phyloP scores from a whole-genome alignment of 2,113 vertebrate species.

The Illadopsis cleaveri region DNA sequence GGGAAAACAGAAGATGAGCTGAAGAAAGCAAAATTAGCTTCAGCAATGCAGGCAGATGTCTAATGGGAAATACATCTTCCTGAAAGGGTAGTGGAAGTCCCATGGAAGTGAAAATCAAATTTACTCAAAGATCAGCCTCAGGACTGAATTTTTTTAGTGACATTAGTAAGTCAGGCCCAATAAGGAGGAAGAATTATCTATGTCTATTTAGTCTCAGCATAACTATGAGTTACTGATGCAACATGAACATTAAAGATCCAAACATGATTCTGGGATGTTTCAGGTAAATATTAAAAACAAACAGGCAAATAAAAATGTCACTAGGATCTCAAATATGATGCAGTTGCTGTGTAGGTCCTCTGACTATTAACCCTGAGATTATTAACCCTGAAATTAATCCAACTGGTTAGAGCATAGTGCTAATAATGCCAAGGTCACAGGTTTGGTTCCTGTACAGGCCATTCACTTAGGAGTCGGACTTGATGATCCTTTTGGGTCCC shows the following conservation, averaged over 20 bases:
- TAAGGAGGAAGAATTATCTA: background rate
- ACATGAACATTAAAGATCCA: background rate
- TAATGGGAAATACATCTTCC: background rate
- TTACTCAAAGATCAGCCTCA: background rate
- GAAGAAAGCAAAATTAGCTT: conserved; percentile 15
- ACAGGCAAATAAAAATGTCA: background rate
- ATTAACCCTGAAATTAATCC: background rate
- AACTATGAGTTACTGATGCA: background rate
- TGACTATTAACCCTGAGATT: background rate
- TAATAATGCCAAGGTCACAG: background rate
- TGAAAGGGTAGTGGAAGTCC: background rate
- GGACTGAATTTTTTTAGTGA: background rate
- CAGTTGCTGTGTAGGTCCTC: background rate
- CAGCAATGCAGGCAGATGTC: background rate
- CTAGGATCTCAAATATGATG: background rate
- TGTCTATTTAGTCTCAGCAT: background rate
- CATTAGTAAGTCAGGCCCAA: background rate
- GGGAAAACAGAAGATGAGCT: background rate
- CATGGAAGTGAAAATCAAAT: background rate
- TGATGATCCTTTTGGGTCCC: background rate
- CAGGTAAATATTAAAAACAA: background rate
- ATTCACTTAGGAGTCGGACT: background rate
- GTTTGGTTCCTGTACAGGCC: background rate
- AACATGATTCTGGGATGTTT: background rate
- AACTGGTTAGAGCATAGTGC: background rate